These are phyloP conservation scores for Lithobius niger DNA, from an alignment of 1,140 invertebrate genomes.

Conservation along the genomic window DNA sequence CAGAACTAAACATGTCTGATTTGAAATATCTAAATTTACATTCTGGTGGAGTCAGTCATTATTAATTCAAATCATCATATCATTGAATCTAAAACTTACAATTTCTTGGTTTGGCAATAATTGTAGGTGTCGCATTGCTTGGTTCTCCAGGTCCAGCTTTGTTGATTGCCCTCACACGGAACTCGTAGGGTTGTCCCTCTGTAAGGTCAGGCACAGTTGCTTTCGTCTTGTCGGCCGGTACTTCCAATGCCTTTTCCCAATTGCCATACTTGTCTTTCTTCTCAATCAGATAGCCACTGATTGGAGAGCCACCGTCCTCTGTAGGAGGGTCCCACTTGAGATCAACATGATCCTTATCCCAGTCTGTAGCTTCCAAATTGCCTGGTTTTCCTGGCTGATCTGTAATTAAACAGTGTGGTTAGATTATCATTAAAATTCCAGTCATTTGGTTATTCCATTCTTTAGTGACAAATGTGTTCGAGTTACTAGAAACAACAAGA, in stretches of 20 bases:
- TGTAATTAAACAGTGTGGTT: too few relatives aligned
- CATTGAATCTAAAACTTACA: too few relatives aligned
- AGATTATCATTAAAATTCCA: slow-evolving; percentile 19
- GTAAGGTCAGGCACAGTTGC: slow-evolving; percentile 76
- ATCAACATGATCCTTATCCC: slow-evolving; percentile 90
- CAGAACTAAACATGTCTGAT: too few relatives aligned
- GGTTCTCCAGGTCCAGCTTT: slow-evolving; percentile 85
- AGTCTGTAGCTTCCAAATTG: slow-evolving; percentile 80
- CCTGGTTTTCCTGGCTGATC: slow-evolving; percentile 88
- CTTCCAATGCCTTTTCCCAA: slow-evolving; percentile 81
- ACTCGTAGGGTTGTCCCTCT: slow-evolving; percentile 81
- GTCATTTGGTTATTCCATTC: too few relatives aligned
- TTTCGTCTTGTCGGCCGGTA: slow-evolving; percentile 61
- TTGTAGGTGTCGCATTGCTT: slow-evolving; percentile 70
- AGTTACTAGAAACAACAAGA: too few relatives aligned
- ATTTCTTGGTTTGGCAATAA: slow-evolving; percentile 78
- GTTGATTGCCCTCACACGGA: slow-evolving; percentile 80
- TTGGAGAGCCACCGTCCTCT: slow-evolving; percentile 70
- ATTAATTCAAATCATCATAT: too few relatives aligned
- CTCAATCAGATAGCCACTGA: slow-evolving; percentile 75
- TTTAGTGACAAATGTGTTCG: too few relatives aligned
- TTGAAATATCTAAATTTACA: too few relatives aligned
- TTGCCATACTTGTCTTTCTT: slow-evolving; percentile 88
- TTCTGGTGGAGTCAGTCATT: too few relatives aligned
- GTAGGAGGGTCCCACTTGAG: slow-evolving; percentile 69